Conservation (phyloP, 2,797 vertebrate species). For the Enteromius mattozi region DNA sequence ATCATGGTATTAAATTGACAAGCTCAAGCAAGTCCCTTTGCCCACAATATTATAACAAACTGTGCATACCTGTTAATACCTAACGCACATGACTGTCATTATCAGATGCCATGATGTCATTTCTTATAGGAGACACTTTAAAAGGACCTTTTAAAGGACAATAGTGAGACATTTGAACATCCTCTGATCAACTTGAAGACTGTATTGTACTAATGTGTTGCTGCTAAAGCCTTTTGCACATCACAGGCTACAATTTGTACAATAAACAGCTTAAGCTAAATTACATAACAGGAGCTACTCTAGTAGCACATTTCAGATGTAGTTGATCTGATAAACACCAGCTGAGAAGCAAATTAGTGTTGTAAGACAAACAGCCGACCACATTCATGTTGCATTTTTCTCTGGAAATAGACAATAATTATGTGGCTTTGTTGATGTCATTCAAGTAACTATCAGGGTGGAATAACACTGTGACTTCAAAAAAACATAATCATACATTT, state of each 20-base stretch:
- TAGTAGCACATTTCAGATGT: slow-evolving; percentile 36
- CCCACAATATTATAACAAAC: slow-evolving; percentile 6
- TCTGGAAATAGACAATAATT: slow-evolving; percentile 54
- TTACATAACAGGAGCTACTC: slow-evolving; percentile 47
- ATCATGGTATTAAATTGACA: slow-evolving; percentile 3
- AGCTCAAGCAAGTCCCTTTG: neutral
- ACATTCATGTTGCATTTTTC: slow-evolving; percentile 43
- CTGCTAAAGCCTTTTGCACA: slow-evolving; percentile 45
- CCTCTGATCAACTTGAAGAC: slow-evolving; percentile 38
- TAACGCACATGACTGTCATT: slow-evolving; percentile 13
- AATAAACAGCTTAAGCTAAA: slow-evolving; percentile 54
- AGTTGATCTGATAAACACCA: slow-evolving; percentile 59
- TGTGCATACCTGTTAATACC: slow-evolving; percentile 25
- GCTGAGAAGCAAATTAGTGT: slow-evolving; percentile 31
- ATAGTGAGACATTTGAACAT: slow-evolving; percentile 32
- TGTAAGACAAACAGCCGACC: slow-evolving; percentile 55
- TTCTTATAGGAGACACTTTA: slow-evolving; percentile 26
- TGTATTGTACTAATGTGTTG: slow-evolving; percentile 34
- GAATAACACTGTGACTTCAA: neutral
- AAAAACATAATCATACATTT: neutral
- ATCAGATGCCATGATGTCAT: slow-evolving; percentile 13
- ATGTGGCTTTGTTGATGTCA: slow-evolving; percentile 68
- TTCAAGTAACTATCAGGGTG: slow-evolving; percentile 22
- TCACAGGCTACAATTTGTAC: slow-evolving; percentile 55
- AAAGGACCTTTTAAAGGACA: slow-evolving; percentile 26